Base-by-base conservation (phyloP, 2,888 invertebrate species). In the Scaptodrosophila latifasciaeformis region DNA sequence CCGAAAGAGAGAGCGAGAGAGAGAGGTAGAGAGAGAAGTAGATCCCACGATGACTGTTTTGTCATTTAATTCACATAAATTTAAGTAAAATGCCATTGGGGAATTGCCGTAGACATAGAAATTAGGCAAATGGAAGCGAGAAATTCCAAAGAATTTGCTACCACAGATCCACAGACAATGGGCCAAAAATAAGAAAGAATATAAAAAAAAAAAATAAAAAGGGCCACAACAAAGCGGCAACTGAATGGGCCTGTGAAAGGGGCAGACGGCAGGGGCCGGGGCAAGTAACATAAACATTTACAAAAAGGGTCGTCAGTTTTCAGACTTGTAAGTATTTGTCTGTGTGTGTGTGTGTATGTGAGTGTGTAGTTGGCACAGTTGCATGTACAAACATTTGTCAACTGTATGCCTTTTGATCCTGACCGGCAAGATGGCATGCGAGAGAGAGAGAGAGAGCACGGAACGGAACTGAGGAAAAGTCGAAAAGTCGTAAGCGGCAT, bases 61-160 rank as follows among this genome's bases (percentile, higher is more conserved):
- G 43, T 44, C 67, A 76, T 72, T 82, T 81, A 78, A 82, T 79
- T 68, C 76, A 75, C 81, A 81, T 81, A 81, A 81, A 81, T 81
- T 74, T 61, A 65, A 60, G 52, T 70, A 67, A 82, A 82, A 65
- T 72, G 70, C 81, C 81, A 69, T 76, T 81, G 72, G 81, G 82
- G 78, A 75, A 82, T 82, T 68, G 78, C 68, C 49, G 56, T 54
- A 45, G 51, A 46, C 54, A 45, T 59, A 55, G 72, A 78, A 72
- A 72, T 72, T 77, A 78, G 79, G 74, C 79, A 75, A 75, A 74
- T 75, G 65, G 59, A 47, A 59, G 65, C 46, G 29, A 49, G 42
- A 51, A 19, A 67, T 78, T 78, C 78, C 66, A 54, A 39, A 49
- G 79, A 80, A 78, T 78, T 78, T 60, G 78, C 70, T 67, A 74